Conservation (phyloP, 2,113 vertebrate genomes). For the Saguinus midas region DNA sequence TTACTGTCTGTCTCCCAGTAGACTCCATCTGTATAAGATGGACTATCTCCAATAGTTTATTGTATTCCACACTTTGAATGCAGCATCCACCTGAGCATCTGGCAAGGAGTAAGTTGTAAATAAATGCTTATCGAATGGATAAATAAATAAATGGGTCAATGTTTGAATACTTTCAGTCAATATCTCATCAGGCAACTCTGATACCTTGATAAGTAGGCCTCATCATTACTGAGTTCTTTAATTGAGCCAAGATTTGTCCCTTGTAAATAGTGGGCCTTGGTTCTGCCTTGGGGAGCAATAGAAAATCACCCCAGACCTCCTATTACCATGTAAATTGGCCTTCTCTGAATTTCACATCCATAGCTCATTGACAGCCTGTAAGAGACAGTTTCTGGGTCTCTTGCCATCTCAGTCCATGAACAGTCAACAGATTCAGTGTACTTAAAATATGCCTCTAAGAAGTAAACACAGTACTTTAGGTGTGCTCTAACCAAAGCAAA, state of each 20-base stretch:
- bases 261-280: neutral
- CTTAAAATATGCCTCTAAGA: neutral
- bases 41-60: neutral
- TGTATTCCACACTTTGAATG: constrained; percentile 9
- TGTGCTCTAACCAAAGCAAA: neutral
- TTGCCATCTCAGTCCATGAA: neutral
- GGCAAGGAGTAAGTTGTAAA: neutral
- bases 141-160: constrained; percentile 39
- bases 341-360: neutral
- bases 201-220: constrained; percentile 20
- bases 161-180: constrained; percentile 53
- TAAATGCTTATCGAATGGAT: constrained; percentile 54
- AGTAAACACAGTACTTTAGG: neutral
- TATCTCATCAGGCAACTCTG: constrained; percentile 12
- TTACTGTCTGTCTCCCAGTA: constrained; percentile 2
- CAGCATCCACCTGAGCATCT: neutral
- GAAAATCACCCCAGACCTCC: neutral
- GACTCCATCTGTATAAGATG: neutral
- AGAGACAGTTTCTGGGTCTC: constrained; percentile 9
- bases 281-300: neutral
- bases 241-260: neutral
- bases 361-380: neutral
- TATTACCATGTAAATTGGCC: neutral
- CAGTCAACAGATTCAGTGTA: neutral
- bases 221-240: constrained; percentile 11